Base-by-base conservation (phyloP, 2,797 vertebrate genomes). In the Tamandua tetradactyla region DNA sequence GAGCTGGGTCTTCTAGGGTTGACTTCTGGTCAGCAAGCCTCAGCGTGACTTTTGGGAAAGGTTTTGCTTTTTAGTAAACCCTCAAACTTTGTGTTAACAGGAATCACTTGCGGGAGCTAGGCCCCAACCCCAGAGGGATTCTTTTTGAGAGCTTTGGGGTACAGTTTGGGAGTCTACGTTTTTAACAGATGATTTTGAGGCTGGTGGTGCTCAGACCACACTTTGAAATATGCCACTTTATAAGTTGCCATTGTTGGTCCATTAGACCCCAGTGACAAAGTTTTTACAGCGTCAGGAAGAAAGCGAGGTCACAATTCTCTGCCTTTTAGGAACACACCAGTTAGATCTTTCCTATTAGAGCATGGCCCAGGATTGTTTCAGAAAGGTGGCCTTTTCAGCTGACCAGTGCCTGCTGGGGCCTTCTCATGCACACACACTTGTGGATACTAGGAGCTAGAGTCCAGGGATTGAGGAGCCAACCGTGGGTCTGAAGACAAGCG, bases 21-120 rank as follows among this genome's bases (percentile, higher is more conserved):
- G 62, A 52, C 64, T 83, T 57, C 84, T 22, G 64, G 47, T 49
- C 74, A 14, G 69, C 89, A 57, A 87, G 52, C 68, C 32, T 25
- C 40, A 22, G 37, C 40, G 49, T 27, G 66, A 68, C 27, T 92
- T 84, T 79, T 22, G 37, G 89, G 44, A 66, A 91, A 94, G 13
- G 35, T 25, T 85, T 85, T 69, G 86, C 47, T 95, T 94, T 92
- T 93, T 42, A 83, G 55, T 49, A 75, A 55, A 42, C 78, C 49
- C 80, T 81, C 42, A 35, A 83, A 61, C 4, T 85, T 11, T 27
- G 15, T 30, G 42, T 22, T 20, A 17, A 22, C 4, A 66, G 55
- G 52, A 52, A 52, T 78, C 74, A 64, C 66, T 1, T 10, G 4
- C n/a, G 44, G 10, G 71, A 66, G 47, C 62, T 75, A 35, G 12